A percentile compares a stretch with the other conserved stretches of the same genome.
phyloP scores from a whole-genome alignment of 2,113 vertebrate species.

The Hyaena hyaena region DNA sequence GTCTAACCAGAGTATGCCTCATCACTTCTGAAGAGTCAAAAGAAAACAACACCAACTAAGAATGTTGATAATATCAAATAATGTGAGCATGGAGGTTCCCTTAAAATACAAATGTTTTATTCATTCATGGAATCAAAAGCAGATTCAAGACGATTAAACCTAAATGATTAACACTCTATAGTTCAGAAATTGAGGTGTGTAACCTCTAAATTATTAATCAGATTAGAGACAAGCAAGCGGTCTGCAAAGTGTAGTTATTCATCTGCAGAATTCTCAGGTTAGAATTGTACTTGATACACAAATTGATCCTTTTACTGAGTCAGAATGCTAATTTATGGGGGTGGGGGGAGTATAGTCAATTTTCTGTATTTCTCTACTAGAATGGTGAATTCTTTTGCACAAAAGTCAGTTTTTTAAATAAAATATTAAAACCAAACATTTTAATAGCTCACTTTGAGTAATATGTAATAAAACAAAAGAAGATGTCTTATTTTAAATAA shows the following conservation, averaged over 20 bases:
- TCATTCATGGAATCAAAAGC: slow-evolving; percentile 30
- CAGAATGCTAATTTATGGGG: background rate
- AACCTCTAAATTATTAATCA: slow-evolving; percentile 10
- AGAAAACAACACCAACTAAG: background rate
- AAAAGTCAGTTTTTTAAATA: background rate
- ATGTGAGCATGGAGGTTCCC: background rate
- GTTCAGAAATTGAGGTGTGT: slow-evolving; percentile 1
- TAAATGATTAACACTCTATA: slow-evolving; percentile 15
- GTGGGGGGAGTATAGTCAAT: background rate
- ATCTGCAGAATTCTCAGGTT: background rate
- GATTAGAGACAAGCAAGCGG: background rate
- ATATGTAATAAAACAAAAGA: slow-evolving; percentile 47
- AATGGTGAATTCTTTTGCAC: slow-evolving; percentile 17
- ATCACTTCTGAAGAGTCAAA: background rate
- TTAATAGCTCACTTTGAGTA: background rate
- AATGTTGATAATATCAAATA: background rate
- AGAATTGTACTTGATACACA: background rate
- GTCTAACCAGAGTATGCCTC: background rate
- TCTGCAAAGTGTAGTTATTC: background rate
- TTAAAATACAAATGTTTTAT: slow-evolving; percentile 17
- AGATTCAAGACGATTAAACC: background rate
- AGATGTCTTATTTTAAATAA: slow-evolving; percentile 19
- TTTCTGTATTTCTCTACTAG: background rate
- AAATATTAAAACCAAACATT: slow-evolving; percentile 6
- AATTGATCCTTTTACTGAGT: background rate